A percentile compares a stretch with the other conserved stretches of the same genome.
Conservation (phyloP, 1,140 invertebrate species). For the Eurytemora carolleeae region DNA sequence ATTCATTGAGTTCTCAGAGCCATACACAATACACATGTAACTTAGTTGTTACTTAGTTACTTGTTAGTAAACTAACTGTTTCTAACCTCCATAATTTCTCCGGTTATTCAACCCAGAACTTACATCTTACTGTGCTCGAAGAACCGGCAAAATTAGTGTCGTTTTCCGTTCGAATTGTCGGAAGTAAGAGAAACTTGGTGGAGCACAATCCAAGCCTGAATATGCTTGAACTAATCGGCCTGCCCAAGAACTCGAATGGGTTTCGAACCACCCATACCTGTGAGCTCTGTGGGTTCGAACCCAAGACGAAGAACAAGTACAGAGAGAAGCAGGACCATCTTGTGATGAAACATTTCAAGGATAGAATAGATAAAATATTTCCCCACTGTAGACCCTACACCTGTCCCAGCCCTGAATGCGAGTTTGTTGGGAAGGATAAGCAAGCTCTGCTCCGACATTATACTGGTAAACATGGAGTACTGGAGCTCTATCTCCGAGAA, state of each 20-base stretch:
- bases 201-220: too few species aligned
- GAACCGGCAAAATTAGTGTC: too few species aligned
- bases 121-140: too few species aligned
- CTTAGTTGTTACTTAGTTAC: too few species aligned
- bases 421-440: conserved; percentile 12
- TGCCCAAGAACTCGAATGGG: conserved; percentile 12
- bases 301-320: conserved; percentile 15
- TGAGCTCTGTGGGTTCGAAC: conserved; percentile 12
- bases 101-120: too few species aligned
- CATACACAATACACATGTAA: too few species aligned
- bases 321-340: conserved; percentile 14
- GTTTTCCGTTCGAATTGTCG: too few species aligned
- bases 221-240: not conserved
- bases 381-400: conserved; percentile 12
- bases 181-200: too few species aligned
- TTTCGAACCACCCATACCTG: conserved; percentile 13
- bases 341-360: conserved; percentile 14
- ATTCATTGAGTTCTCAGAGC: too few species aligned
- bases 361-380: conserved; percentile 10
- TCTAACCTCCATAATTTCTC: too few species aligned
- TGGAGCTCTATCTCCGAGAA: conserved; percentile 10
- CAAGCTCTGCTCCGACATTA: conserved; percentile 12
- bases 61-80: too few species aligned
- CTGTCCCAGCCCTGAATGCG: conserved; percentile 4
- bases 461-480: conserved; percentile 13